Evolutionary conservation across 2,113 vertebrate genomes (phyloP).

Genomic region (Ailurus styani): DNA sequence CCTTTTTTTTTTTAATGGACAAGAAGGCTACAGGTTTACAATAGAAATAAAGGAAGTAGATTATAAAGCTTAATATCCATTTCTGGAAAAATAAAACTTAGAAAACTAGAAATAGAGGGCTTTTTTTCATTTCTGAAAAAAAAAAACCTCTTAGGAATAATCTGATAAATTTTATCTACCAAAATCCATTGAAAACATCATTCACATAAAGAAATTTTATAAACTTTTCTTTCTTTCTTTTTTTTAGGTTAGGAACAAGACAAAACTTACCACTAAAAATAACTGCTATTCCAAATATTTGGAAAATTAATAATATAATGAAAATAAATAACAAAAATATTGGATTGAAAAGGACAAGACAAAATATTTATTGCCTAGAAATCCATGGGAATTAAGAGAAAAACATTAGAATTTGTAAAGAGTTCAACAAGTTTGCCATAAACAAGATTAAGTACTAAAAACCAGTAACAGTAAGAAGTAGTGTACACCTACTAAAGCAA

Average conservation of each 20-base stretch:
- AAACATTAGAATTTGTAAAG: background rate
- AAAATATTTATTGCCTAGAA: background rate
- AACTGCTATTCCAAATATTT: background rate
- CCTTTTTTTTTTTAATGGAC: background rate
- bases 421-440: background rate
- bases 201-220: background rate
- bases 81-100: background rate
- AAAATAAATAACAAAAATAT: background rate
- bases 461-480: background rate
- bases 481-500: background rate
- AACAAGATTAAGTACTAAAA: background rate
- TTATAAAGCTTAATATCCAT: background rate
- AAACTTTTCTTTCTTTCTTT: background rate
- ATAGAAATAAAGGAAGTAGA: background rate
- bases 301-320: background rate
- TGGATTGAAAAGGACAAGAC: background rate
- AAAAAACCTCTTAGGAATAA: background rate
- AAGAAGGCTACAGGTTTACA: background rate
- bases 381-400: background rate
- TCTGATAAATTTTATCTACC: background rate
- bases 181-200: background rate
- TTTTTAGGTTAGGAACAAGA: background rate
- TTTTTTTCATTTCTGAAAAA: background rate
- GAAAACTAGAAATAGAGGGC: background rate
- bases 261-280: background rate